phyloP scores from a whole-genome alignment of 2,888 invertebrate species.

The Eristalis intricaria region DNA sequence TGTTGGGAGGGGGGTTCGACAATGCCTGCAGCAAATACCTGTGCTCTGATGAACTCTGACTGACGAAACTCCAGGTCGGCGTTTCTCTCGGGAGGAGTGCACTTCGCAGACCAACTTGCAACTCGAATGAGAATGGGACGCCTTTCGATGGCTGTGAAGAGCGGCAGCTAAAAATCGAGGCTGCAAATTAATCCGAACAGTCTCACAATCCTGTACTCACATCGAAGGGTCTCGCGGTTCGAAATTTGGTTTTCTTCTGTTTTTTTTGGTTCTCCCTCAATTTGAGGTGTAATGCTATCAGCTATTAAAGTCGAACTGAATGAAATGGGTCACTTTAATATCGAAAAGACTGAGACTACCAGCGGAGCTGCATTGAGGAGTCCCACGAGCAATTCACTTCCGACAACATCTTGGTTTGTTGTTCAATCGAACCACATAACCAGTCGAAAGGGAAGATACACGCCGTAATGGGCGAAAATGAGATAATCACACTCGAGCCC shows the following conservation, averaged over 20 bases:
- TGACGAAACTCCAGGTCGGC: background rate
- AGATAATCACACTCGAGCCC: conserved; percentile 31
- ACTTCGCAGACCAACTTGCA: background rate
- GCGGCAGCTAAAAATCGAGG: background rate
- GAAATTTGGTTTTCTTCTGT: background rate
- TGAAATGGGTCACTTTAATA: conserved; percentile 76
- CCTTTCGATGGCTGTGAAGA: background rate
- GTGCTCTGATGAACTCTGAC: background rate
- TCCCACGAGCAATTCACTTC: conserved; percentile 44
- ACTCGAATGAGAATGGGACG: background rate
- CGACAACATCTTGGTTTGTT: conserved; percentile 33
- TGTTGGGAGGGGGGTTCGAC: conserved; percentile 2
- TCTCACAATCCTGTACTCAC: conserved; percentile 24
- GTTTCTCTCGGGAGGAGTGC: background rate
- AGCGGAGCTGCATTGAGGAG: conserved; percentile 27
- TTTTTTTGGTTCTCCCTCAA: background rate
- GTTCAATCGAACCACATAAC: conserved; percentile 9
- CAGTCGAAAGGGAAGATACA: conserved; percentile 49
- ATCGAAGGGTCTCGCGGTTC: conserved; percentile 11
- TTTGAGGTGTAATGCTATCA: conserved; percentile 73
- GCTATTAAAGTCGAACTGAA: conserved; percentile 78
- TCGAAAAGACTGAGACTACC: conserved; percentile 25
- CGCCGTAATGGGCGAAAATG: conserved; percentile 34
- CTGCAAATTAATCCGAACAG: background rate
- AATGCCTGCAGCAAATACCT: conserved; percentile 9